These are phyloP conservation scores for Albula glossodonta DNA, from an alignment of 2,113 vertebrate genomes.

Conservation along the genomic window DNA sequence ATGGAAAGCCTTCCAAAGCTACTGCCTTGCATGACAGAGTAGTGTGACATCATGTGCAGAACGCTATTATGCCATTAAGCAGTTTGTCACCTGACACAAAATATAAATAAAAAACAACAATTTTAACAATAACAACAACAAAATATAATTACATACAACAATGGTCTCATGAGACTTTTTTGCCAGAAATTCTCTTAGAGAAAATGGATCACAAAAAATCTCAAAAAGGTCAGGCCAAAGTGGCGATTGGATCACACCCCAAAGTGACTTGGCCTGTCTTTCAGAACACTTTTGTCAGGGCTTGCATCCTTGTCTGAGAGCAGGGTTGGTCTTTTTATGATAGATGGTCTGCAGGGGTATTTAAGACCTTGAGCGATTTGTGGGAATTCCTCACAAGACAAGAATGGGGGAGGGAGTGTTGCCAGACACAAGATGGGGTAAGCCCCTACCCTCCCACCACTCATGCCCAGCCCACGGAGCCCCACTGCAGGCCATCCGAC, in stretches of 20 bases:
- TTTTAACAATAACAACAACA: constrained; percentile 5
- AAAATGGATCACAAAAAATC: not conserved
- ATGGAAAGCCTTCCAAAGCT: not conserved
- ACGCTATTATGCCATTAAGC: not conserved
- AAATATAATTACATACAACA: constrained; percentile 5
- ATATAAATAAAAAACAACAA: constrained; percentile 20
- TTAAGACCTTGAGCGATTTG: constrained; percentile 6
- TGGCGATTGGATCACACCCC: not conserved
- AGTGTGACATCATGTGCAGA: not conserved
- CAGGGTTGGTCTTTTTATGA: not conserved
- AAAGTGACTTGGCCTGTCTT: not conserved
- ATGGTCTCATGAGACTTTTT: constrained; percentile 1
- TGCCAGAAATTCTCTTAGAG: constrained; percentile 4
- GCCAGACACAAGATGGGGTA: not conserved
- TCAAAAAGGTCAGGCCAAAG: not conserved
- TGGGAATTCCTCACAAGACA: not conserved
- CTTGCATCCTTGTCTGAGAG: not conserved
- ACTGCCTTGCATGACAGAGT: not conserved
- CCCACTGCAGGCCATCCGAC: not conserved
- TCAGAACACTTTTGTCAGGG: not conserved
- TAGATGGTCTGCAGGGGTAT: not conserved
- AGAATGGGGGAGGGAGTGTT: not conserved
- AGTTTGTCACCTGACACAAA: not conserved
- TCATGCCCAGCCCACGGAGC: not conserved
- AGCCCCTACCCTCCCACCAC: not conserved